A percentile compares a stretch with the other conserved stretches of the same genome.
phyloP scores from a whole-genome alignment of 2,888 invertebrate genomes.

The Onchidella celtica region DNA sequence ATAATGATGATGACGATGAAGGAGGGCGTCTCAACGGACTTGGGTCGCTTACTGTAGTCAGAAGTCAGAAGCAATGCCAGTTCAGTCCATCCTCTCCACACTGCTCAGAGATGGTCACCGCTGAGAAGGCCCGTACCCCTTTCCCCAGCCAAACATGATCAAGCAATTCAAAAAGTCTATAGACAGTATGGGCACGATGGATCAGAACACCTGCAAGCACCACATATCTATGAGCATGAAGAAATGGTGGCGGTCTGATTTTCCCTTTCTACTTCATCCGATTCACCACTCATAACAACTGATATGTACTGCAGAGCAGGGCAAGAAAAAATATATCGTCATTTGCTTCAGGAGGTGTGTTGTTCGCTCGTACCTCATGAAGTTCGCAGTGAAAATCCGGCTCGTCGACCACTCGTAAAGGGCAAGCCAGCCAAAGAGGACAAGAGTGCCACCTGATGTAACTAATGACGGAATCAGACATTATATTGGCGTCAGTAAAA shows the following conservation, averaged over 20 bases:
- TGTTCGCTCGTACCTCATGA: neutral
- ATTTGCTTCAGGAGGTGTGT: neutral
- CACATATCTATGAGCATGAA: neutral
- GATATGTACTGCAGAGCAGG: neutral
- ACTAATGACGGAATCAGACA: neutral
- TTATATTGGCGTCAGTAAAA: neutral
- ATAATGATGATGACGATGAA: too few species aligned
- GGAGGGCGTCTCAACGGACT: too few species aligned
- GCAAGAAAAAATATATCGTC: neutral
- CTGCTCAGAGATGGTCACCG: neutral
- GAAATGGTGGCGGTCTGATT: constrained; percentile 8
- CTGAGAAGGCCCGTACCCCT: neutral
- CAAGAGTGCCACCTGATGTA: neutral
- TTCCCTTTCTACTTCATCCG: neutral
- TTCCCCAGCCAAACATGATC: constrained; percentile 19
- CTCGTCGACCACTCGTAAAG: neutral
- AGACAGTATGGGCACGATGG: constrained; percentile 15
- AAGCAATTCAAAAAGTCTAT: constrained; percentile 3
- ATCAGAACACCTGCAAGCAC: constrained; percentile 18
- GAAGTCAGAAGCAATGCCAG: neutral
- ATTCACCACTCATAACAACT: neutral
- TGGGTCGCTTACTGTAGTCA: too few species aligned
- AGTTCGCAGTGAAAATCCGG: neutral
- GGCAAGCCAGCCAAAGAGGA: neutral
- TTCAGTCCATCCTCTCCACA: neutral